Conservation (phyloP, 2,797 vertebrate genomes). For the Melanogrammus aeglefinus region DNA sequence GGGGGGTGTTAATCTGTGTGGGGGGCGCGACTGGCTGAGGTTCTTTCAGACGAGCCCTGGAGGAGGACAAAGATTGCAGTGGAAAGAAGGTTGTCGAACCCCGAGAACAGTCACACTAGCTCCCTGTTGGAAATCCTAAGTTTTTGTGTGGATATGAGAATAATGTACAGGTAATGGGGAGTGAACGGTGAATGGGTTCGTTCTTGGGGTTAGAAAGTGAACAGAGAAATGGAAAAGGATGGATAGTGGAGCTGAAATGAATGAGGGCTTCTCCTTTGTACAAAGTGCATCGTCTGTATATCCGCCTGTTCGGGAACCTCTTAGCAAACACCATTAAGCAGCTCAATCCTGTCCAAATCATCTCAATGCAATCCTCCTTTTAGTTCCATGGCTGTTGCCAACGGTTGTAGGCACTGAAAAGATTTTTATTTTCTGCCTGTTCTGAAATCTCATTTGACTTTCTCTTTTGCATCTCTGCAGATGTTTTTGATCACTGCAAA, state of each 20-base stretch:
- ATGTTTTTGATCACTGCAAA: too few species aligned
- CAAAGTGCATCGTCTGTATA: constrained; percentile 42
- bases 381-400: background rate
- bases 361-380: background rate
- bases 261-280: constrained; percentile 1
- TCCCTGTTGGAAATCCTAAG: background rate
- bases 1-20: constrained; percentile 16
- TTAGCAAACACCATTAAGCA: constrained; percentile 51
- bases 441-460: too few species aligned
- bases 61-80: background rate
- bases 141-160: background rate
- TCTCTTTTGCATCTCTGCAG: too few species aligned
- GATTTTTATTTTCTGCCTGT: too few species aligned
- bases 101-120: background rate
- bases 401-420: background rate
- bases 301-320: constrained; percentile 44
- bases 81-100: background rate
- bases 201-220: background rate
- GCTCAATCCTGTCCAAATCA: background rate
- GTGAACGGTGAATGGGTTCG: background rate
- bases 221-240: background rate
- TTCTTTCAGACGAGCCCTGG: constrained; percentile 17
- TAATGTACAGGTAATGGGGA: background rate
- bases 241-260: background rate
- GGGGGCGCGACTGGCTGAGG: too few species aligned